Evolutionary conservation across 2,888 invertebrate genomes (phyloP), one percentile per base, ranked within the genome.

Genomic region (Drosophila bunnanda): DNA sequence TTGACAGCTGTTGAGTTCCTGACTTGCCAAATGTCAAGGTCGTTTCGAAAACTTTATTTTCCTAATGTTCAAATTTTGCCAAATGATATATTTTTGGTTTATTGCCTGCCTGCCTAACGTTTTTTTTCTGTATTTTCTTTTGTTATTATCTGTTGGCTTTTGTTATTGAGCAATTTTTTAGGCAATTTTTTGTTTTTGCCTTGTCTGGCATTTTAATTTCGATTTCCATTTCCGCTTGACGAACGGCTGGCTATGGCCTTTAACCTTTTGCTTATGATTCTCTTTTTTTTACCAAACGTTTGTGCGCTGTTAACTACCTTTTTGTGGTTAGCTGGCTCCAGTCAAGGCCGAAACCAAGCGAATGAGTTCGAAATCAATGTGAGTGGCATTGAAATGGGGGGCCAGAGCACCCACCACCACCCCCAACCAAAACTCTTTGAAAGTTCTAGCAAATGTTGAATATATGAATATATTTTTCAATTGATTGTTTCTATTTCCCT

Each of bases 181-280:
- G 67, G 48, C 39, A 20, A 34, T 56, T 48, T 32, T 50, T 32
- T 28, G 4, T 28, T 52, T 52, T 52, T 22, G 15, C 50, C 15
- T 22, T 22, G 50, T 22, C 15, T 34, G 48, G 32, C 36, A 44
- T 38, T 60, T 57, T 12, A 28, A 20, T 43, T 56, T 57, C n/a
- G n/a, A 55, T 57, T 50, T 80, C 55, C 60, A 67, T 78, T 78
- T 81, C 66, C 67, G 65, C 67, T 76, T 69, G 58, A 77, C 59
- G 56, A 57, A 53, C 43, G 70, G 54, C 46, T 44, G 70, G 54
- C 46, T 44, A 46, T 59, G 69, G 78, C 59, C 81, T 76, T 76
- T 84, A 59, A 70, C 72, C 69, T 84, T 80, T 61, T 28, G 25
- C 36, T 62, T 57, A 43, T 50, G 48, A 25, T 55, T 55, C 28